Evolutionary conservation across 1,140 invertebrate species (phyloP).

Genomic region (Bombus waltoni): DNA sequence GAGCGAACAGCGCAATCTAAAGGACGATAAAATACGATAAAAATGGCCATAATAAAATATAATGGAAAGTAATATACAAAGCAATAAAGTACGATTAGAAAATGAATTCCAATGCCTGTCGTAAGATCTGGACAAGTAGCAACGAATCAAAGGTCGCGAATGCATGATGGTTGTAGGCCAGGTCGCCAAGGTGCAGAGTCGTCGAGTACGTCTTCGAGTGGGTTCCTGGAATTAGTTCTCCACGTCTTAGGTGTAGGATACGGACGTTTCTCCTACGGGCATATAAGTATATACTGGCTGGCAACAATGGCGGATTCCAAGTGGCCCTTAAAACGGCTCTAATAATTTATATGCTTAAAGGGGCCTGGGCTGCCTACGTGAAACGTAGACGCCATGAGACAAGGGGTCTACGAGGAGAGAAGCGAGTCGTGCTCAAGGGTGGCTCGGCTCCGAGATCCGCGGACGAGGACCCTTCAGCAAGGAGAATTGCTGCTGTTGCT

Average conservation of each 20-base stretch:
- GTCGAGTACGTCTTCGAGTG: conserved; percentile 52
- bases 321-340: conserved; percentile 77
- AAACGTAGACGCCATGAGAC: conserved; percentile 77
- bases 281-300: conserved; percentile 59
- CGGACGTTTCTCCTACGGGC: conserved; percentile 62
- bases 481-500: conserved; percentile 73
- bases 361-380: conserved; percentile 74
- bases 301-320: conserved; percentile 75
- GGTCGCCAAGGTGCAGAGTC: conserved; percentile 28
- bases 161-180: neutral
- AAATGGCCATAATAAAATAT: too few relatives aligned
- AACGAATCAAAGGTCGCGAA: conserved; percentile 1
- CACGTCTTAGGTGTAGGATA: conserved; percentile 61
- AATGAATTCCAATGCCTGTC: neutral
- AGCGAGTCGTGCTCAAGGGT: conserved; percentile 78
- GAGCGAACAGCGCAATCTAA: too few relatives aligned
- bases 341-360: conserved; percentile 80
- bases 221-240: conserved; percentile 62
- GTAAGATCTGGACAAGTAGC: conserved; percentile 27
- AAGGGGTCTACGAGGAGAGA: conserved; percentile 70
- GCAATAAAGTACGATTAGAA: neutral
- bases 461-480: conserved; percentile 76
- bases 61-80: neutral
- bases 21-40: neutral
- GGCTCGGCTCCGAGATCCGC: conserved; percentile 72